Percentiles rank a stretch among this genome's conserved stretches.
These are phyloP conservation scores for Charanyca ferruginea DNA, from an alignment of 2,888 invertebrate species.

Conservation along the genomic window DNA sequence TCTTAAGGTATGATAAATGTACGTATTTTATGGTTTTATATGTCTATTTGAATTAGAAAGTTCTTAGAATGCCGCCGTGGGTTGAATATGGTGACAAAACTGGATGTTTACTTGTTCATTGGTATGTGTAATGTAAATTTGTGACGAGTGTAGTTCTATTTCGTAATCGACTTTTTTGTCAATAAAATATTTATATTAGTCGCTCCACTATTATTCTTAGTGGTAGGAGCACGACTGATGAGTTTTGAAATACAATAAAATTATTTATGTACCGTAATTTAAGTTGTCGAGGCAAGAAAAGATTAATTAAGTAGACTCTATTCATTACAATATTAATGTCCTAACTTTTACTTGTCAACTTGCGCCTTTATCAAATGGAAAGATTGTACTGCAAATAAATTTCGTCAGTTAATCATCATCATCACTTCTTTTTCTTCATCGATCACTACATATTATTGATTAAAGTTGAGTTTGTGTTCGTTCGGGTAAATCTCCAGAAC, in stretches of 20 bases:
- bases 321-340: not conserved
- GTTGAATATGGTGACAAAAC: constrained; percentile 49
- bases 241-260: not conserved
- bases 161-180: constrained; percentile 27
- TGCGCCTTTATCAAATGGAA: not conserved
- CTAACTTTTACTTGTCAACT: not conserved
- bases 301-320: not conserved
- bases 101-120: constrained; percentile 38
- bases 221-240: not conserved
- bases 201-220: constrained; percentile 24
- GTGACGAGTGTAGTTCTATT: constrained; percentile 18
- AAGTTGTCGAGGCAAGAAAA: not conserved
- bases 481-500: too few relatives aligned
- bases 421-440: too few relatives aligned
- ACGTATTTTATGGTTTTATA: constrained; percentile 54
- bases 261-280: not conserved
- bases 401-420: too few relatives aligned
- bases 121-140: constrained; percentile 53
- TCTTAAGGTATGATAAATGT: constrained; percentile 37
- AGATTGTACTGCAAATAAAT: not conserved
- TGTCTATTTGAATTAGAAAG: constrained; percentile 62
- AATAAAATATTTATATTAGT: constrained; percentile 27
- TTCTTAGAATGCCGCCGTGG: constrained; percentile 47
- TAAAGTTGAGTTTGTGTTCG: too few relatives aligned
- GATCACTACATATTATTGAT: too few relatives aligned